Conservation (phyloP, 2,113 vertebrate genomes). For the Limnothrissa miodon region DNA sequence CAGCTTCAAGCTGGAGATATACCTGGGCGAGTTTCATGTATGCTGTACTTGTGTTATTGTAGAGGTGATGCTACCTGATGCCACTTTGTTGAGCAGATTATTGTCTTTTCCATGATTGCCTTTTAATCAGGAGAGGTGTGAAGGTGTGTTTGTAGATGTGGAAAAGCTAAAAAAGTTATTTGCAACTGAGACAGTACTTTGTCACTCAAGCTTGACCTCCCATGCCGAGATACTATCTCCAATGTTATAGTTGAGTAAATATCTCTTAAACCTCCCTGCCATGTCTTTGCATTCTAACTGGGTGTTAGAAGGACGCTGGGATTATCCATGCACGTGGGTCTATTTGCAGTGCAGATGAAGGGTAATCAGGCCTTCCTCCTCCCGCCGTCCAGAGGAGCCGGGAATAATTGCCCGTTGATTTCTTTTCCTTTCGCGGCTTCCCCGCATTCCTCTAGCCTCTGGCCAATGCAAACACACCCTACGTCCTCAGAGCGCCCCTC, state of each 20-base stretch:
- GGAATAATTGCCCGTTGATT: conserved; percentile 15
- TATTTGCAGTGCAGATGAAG: background rate
- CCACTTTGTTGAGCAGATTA: too few relatives aligned
- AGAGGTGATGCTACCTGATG: background rate
- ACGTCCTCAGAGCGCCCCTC: background rate
- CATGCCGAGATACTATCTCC: background rate
- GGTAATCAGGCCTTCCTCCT: conserved; percentile 7
- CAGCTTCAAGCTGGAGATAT: background rate
- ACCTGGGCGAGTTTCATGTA: background rate
- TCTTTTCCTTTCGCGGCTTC: conserved; percentile 8
- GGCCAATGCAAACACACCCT: conserved; percentile 8
- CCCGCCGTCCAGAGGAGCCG: background rate
- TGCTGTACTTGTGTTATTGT: background rate
- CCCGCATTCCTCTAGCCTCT: conserved; percentile 8
- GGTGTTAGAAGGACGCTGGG: background rate
- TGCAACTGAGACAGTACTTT: background rate
- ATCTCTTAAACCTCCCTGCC: background rate
- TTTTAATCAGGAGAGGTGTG: too few relatives aligned
- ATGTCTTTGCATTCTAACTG: background rate
- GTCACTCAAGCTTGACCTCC: background rate
- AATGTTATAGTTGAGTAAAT: background rate
- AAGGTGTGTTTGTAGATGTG: background rate
- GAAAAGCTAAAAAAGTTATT: background rate
- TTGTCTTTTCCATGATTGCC: too few relatives aligned
- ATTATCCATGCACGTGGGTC: background rate